Evolutionary conservation across 2,888 invertebrate genomes (phyloP).

Genomic region (Papilio gigon): DNA sequence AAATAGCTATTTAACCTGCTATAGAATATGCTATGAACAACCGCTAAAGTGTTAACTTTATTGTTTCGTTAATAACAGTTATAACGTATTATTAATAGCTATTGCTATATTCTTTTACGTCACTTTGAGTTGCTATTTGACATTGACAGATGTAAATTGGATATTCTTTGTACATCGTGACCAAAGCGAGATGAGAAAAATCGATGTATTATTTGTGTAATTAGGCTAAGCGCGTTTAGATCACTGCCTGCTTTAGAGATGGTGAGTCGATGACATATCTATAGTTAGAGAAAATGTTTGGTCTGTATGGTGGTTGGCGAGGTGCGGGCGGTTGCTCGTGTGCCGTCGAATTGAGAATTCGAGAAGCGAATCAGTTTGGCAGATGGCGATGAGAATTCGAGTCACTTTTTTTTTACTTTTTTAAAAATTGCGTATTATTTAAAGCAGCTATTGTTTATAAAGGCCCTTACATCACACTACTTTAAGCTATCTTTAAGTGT

Average conservation of each 20-base stretch:
- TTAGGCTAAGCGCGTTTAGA: constrained; percentile 42
- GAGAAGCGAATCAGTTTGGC: constrained; percentile 41
- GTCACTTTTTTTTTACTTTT: constrained; percentile 7
- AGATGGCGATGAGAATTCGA: constrained; percentile 41
- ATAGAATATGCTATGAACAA: constrained; percentile 39
- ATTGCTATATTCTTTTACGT: constrained; percentile 41
- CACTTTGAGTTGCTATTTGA: constrained; percentile 52
- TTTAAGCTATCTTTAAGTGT: constrained; percentile 81
- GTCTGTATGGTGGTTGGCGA: constrained; percentile 57
- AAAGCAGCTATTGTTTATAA: constrained; percentile 7
- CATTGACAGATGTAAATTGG: neutral
- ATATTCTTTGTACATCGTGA: constrained; percentile 19
- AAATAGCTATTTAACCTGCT: constrained; percentile 59
- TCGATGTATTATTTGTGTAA: constrained; percentile 25
- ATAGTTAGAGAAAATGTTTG: constrained; percentile 76
- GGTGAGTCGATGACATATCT: constrained; percentile 81
- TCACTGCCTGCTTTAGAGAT: constrained; percentile 74
- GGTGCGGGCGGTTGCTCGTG: constrained; percentile 49
- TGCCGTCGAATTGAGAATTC: constrained; percentile 47
- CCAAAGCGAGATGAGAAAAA: constrained; percentile 10
- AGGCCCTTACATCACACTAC: constrained; percentile 63
- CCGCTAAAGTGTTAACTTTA: constrained; percentile 20
- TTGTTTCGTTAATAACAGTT: neutral
- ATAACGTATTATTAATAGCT: neutral
- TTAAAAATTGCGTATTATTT: constrained; percentile 4